Evolutionary conservation across 2,113 vertebrate genomes (phyloP).

Genomic region (Ammodytes marinus): DNA sequence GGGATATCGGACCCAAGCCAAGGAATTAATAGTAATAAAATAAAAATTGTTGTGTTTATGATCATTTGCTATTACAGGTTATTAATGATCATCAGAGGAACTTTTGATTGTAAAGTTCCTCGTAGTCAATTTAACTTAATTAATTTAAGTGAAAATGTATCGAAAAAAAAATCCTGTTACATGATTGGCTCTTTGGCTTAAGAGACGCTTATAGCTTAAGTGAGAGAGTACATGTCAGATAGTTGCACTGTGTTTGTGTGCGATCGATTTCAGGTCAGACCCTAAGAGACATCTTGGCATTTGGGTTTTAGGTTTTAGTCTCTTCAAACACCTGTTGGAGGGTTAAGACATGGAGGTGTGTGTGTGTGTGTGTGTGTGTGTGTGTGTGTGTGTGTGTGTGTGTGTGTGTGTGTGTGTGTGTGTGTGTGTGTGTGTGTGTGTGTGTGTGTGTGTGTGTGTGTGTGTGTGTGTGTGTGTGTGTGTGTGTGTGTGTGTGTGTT

Average conservation of each 20-base stretch:
- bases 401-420: conserved; percentile 7
- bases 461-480: conserved; percentile 12
- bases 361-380: too few relatives aligned
- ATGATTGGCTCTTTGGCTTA: neutral
- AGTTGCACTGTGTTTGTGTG: neutral
- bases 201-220: neutral
- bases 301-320: neutral
- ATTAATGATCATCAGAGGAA: too few relatives aligned
- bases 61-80: too few relatives aligned
- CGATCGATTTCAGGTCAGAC: neutral
- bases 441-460: conserved; percentile 4
- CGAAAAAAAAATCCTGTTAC: too few relatives aligned
- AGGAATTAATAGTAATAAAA: too few relatives aligned
- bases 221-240: neutral
- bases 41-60: too few relatives aligned
- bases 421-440: neutral
- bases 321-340: neutral
- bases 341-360: neutral
- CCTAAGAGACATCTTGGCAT: neutral
- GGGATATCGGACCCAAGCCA: too few relatives aligned
- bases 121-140: neutral
- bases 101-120: too few relatives aligned
- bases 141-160: neutral
- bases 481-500: conserved; percentile 4
- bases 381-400: neutral